Conservation (phyloP, 2,113 vertebrate species). For the Rhipidura dahli region DNA sequence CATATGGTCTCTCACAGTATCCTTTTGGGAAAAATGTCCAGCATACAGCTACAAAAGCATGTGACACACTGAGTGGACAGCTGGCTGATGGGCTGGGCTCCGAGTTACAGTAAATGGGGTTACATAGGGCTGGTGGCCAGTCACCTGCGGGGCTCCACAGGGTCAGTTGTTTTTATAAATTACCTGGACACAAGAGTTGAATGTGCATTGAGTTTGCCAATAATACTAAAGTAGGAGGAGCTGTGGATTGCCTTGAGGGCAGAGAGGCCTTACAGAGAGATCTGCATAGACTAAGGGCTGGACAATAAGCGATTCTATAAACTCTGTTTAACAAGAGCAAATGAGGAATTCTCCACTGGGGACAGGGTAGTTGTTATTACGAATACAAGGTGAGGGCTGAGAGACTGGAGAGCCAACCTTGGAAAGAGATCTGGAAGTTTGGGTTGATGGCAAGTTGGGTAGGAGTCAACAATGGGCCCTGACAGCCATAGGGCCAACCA, state of each 20-base stretch:
- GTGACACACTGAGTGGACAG: neutral
- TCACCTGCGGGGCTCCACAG: neutral
- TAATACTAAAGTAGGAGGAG: neutral
- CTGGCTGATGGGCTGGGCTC: neutral
- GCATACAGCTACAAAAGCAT: neutral
- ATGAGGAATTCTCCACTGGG: neutral
- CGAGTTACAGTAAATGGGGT: neutral
- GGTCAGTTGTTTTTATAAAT: neutral
- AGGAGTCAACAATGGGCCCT: neutral
- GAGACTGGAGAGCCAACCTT: neutral
- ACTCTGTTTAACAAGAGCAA: neutral
- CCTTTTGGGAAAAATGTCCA: neutral
- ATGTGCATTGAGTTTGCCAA: neutral
- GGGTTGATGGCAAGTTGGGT: neutral
- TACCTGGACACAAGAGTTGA: neutral
- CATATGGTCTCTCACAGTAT: neutral
- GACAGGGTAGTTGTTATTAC: neutral
- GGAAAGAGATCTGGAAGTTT: neutral
- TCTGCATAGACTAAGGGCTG: neutral
- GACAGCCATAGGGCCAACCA: neutral
- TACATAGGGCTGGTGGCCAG: neutral
- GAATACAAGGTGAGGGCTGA: accelerated
- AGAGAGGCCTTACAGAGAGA: neutral
- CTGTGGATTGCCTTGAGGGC: neutral
- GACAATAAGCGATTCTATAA: accelerated